Evolutionary conservation across 2,888 invertebrate species (phyloP).

Genomic region (Myathropa florea): DNA sequence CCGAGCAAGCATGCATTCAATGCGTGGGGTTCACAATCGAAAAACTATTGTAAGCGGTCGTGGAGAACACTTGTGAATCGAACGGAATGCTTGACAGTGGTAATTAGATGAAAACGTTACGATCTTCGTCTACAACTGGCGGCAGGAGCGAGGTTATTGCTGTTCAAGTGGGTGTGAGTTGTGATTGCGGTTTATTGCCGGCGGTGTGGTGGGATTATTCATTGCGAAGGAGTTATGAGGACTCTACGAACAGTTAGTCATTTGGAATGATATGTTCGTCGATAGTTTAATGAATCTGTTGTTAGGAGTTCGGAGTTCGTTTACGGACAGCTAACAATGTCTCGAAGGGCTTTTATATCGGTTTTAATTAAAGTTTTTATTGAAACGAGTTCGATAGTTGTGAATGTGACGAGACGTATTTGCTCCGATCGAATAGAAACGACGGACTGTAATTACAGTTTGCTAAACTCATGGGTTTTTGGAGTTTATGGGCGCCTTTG

Average conservation of each 20-base stretch:
- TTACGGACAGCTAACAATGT: neutral
- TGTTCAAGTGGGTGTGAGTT: neutral
- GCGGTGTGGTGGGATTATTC: neutral
- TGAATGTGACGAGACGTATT: too few species aligned
- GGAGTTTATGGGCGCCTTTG: too few species aligned
- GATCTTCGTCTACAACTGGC: neutral
- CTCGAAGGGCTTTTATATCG: neutral
- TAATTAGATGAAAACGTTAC: neutral
- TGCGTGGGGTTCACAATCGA: neutral
- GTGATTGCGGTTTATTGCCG: neutral
- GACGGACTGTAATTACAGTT: too few species aligned
- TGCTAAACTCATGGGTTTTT: too few species aligned
- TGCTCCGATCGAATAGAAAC: too few species aligned
- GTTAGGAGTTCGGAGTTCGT: neutral
- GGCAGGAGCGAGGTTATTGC: neutral
- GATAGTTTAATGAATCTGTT: neutral
- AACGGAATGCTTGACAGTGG: neutral
- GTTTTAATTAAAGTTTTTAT: neutral
- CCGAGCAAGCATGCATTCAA: neutral
- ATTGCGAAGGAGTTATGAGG: neutral
- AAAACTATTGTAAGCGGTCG: neutral
- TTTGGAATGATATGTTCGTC: neutral
- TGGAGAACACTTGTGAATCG: neutral
- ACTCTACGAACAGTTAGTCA: neutral
- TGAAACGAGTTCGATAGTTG: too few species aligned